Conservation (phyloP, 2,888 invertebrate genomes). For the Drosophila dives region DNA sequence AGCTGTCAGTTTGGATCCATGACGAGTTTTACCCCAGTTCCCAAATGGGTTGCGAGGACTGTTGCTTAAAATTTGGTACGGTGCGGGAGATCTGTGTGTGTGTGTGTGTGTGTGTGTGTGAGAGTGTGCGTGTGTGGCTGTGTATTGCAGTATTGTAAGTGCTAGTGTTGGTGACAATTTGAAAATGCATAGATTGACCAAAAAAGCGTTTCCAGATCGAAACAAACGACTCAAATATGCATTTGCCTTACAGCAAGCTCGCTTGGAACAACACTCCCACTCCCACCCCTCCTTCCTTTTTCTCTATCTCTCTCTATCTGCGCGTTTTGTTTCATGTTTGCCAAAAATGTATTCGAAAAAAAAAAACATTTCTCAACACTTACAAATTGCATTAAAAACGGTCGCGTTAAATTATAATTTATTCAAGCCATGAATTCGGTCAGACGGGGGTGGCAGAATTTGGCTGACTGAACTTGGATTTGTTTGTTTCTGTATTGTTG, state of each 20-base stretch:
- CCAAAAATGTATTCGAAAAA: conserved; percentile 49
- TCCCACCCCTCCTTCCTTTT: background rate
- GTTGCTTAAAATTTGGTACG: conserved; percentile 36
- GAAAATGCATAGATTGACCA: conserved; percentile 36
- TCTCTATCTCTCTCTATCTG: background rate
- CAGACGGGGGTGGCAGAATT: conserved; percentile 3
- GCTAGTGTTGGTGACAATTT: conserved; percentile 49
- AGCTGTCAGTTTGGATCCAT: conserved; percentile 45
- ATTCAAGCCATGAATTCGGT: conserved; percentile 42
- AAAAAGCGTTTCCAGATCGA: conserved; percentile 45
- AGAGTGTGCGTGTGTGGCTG: background rate
- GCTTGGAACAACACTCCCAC: conserved; percentile 3
- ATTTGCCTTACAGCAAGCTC: conserved; percentile 20
- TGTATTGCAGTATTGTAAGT: background rate
- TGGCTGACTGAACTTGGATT: conserved; percentile 38
- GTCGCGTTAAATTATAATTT: conserved; percentile 51
- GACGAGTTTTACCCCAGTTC: conserved; percentile 34
- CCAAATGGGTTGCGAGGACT: conserved; percentile 10
- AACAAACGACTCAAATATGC: conserved; percentile 33
- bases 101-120: background rate
- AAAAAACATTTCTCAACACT: conserved; percentile 54
- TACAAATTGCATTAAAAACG: conserved; percentile 74
- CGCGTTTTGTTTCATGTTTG: conserved; percentile 4
- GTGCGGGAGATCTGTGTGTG: background rate
- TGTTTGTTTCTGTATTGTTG: conserved; percentile 20